Conservation (phyloP, 1,140 invertebrate genomes). For the Aphelinus atriplicis region DNA sequence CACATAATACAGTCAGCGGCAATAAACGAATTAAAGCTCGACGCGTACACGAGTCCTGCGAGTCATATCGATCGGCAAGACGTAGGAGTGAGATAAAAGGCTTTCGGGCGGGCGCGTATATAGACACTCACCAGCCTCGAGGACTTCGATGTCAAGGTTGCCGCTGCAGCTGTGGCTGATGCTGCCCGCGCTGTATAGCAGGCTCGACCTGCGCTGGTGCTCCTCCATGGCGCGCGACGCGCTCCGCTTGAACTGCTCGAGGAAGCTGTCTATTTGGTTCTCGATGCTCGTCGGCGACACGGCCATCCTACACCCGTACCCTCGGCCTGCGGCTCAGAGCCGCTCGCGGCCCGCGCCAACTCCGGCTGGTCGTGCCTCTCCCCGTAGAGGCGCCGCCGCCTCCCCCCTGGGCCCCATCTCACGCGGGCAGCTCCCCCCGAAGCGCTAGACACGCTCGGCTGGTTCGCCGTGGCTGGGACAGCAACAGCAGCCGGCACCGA, state of each 20-base stretch:
- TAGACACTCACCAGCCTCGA: conserved; percentile 58
- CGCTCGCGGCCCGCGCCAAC: no score
- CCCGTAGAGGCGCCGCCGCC: no score
- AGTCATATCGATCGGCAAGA: no score
- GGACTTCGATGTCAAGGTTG: conserved; percentile 61
- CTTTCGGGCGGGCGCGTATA: background rate
- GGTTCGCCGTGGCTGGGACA: no score
- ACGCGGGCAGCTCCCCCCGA: background rate
- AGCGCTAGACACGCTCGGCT: no score
- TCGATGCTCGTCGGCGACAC: conserved; percentile 78
- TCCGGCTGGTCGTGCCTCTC: no score
- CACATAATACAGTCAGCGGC: no score
- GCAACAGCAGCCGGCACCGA: no score
- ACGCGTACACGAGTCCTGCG: no score
- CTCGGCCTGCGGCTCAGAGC: no score
- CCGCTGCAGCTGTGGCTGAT: conserved; percentile 60
- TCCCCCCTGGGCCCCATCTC: background rate
- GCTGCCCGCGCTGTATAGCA: conserved; percentile 44
- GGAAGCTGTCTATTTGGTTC: conserved; percentile 82
- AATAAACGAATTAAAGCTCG: no score
- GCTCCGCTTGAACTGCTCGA: conserved; percentile 81
- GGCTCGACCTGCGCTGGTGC: conserved; percentile 51
- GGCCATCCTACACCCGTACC: conserved; percentile 64
- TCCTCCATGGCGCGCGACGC: conserved; percentile 79
- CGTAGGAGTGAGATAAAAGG: no score